Conservation (phyloP, 2,797 vertebrate genomes). For the Gobio occitaniae region DNA sequence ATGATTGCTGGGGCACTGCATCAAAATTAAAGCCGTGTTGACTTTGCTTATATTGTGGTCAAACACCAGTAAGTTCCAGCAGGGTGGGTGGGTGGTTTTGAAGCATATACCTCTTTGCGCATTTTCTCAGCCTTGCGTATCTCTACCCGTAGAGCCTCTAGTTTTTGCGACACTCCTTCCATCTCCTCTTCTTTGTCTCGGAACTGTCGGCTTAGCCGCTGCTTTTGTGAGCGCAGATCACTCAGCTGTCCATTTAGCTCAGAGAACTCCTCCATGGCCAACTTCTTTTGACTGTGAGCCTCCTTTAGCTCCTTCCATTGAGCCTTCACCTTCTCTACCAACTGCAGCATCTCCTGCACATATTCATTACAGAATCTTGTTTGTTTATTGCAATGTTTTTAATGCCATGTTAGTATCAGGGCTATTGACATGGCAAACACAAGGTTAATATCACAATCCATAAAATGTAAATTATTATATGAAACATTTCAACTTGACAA, state of each 20-base stretch:
- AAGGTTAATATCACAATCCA: no score
- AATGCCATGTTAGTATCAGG: no score
- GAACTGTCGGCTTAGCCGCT: slow-evolving; percentile 93
- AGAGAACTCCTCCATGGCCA: slow-evolving; percentile 97
- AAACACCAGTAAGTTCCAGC: background rate
- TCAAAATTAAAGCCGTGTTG: background rate
- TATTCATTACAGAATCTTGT: background rate
- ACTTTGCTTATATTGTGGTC: background rate
- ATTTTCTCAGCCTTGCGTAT: slow-evolving; percentile 94
- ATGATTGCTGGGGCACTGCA: slow-evolving; percentile 2
- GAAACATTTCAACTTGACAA: no score
- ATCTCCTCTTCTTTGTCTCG: slow-evolving; percentile 98
- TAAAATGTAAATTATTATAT: no score
- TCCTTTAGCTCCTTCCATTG: slow-evolving; percentile 99
- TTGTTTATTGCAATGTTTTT: no score
- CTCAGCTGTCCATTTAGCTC: slow-evolving; percentile 95
- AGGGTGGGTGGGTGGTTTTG: background rate
- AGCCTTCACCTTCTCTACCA: slow-evolving; percentile 77
- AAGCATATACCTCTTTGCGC: slow-evolving; percentile 49
- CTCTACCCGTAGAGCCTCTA: slow-evolving; percentile 93
- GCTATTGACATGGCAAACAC: no score
- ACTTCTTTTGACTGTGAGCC: slow-evolving; percentile 94
- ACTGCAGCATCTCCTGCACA: slow-evolving; percentile 69
- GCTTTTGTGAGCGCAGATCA: slow-evolving; percentile 93
- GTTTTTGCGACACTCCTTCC: slow-evolving; percentile 90